These are phyloP conservation scores for Mythimna pallens DNA, from an alignment of 2,888 invertebrate genomes.

Conservation along the genomic window DNA sequence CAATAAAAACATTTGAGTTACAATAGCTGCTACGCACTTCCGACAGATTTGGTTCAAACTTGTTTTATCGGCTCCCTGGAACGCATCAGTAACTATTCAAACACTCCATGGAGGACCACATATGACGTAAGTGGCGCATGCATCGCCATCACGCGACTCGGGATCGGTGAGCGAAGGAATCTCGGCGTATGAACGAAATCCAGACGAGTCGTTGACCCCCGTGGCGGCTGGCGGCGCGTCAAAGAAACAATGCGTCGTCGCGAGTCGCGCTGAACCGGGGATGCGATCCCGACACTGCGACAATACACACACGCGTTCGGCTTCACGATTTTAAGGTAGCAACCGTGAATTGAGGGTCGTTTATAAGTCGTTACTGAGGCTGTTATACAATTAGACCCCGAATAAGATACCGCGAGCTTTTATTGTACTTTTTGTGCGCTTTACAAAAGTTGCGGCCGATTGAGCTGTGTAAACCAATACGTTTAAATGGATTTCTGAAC, in stretches of 20 bases:
- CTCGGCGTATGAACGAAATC: conserved; percentile 87
- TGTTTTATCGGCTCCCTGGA: conserved; percentile 12
- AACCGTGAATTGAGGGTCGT: conserved; percentile 37
- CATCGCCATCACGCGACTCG: conserved; percentile 62
- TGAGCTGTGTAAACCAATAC: background rate
- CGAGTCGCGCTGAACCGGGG: conserved; percentile 61
- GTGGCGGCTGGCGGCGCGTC: conserved; percentile 81
- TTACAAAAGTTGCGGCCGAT: background rate
- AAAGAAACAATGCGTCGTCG: conserved; percentile 87
- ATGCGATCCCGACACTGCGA: conserved; percentile 66
- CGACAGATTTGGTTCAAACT: conserved; percentile 26
- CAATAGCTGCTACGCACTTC: conserved; percentile 10
- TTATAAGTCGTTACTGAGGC: conserved; percentile 41
- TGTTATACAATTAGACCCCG: conserved; percentile 23
- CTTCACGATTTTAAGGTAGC: conserved; percentile 44
- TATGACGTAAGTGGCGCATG: conserved; percentile 66
- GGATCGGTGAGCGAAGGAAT: conserved; percentile 72
- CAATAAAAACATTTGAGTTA: conserved; percentile 26
- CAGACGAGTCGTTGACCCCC: conserved; percentile 88
- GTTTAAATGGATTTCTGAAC: background rate
- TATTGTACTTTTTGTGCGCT: conserved; percentile 33
- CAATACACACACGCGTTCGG: conserved; percentile 51
- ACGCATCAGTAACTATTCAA: conserved; percentile 44
- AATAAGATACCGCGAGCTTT: conserved; percentile 28
- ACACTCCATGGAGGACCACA: conserved; percentile 50